A percentile compares a stretch with the other conserved stretches of the same genome.
Conservation (phyloP, 2,113 vertebrate genomes). For the Hydrolagus affinis region DNA sequence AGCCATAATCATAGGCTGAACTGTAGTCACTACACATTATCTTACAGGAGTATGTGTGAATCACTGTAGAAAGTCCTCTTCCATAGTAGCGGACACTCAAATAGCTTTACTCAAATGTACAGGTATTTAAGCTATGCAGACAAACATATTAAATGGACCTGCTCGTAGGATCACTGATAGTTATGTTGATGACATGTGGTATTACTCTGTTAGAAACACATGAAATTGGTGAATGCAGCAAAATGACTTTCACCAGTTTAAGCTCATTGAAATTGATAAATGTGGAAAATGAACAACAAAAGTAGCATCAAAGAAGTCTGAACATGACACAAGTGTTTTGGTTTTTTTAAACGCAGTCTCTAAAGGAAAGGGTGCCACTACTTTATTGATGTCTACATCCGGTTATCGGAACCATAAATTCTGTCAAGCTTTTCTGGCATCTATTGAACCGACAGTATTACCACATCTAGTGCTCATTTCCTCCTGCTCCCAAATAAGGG, state of each 20-base stretch:
- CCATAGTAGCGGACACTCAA: neutral
- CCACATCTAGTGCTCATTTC: no score
- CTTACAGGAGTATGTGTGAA: no score
- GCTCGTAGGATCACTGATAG: neutral
- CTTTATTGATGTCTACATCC: neutral
- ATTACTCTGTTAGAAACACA: neutral
- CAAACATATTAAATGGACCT: neutral
- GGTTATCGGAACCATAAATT: neutral
- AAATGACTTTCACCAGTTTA: neutral
- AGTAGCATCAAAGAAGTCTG: neutral
- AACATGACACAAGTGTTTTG: neutral
- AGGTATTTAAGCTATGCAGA: neutral
- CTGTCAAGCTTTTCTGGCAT: neutral
- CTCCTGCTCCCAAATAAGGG: neutral
- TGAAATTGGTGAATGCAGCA: neutral
- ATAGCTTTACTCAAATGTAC: neutral
- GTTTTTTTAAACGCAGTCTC: neutral
- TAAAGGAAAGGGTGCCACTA: neutral
- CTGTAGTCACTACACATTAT: neutral
- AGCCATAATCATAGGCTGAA: neutral
- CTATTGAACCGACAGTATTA: neutral
- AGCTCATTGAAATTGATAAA: conserved; percentile 12
- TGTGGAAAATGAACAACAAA: neutral
- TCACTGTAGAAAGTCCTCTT: neutral
- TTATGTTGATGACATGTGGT: neutral